Percentiles rank a stretch among this genome's conserved stretches.
Evolutionary conservation across 2,888 invertebrate genomes (phyloP).

Genomic region (Antitype chi): DNA sequence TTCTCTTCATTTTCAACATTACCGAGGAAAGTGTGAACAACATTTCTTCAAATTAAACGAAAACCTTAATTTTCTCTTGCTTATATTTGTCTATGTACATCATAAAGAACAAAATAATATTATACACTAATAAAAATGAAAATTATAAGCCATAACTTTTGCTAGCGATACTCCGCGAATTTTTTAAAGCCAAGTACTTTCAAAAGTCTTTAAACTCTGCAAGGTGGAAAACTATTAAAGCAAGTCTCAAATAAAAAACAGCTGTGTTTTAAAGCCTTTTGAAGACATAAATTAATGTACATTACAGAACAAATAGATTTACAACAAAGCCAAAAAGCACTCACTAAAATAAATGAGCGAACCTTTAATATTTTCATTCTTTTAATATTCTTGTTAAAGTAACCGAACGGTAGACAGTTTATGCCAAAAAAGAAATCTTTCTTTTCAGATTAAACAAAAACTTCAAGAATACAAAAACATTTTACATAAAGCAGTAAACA

Average conservation of each 20-base stretch:
- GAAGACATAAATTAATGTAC: constrained; percentile 48
- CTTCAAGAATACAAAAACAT: constrained; percentile 52
- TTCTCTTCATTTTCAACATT: constrained; percentile 4
- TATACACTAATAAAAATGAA: constrained; percentile 35
- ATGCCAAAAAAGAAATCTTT: constrained; percentile 5
- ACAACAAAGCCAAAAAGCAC: constrained; percentile 42
- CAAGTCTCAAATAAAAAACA: constrained; percentile 52
- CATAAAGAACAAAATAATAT: constrained; percentile 24
- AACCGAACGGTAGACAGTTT: background rate
- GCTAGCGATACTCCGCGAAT: constrained; percentile 26
- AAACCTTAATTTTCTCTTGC: constrained; percentile 1
- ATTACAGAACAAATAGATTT: constrained; percentile 31
- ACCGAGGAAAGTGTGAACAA: constrained; percentile 4
- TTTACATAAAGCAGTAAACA: constrained; percentile 59
- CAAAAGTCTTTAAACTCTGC: constrained; percentile 54
- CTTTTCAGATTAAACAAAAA: constrained; percentile 21
- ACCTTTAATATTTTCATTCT: constrained; percentile 13
- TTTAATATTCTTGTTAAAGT: constrained; percentile 6
- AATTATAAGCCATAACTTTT: constrained; percentile 46
- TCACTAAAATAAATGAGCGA: constrained; percentile 30
- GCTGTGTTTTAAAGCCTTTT: constrained; percentile 46
- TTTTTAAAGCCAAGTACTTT: constrained; percentile 50
- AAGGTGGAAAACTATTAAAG: constrained; percentile 62
- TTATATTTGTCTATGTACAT: constrained; percentile 10
- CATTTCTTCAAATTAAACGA: background rate